Base-by-base conservation (phyloP, 2,888 invertebrate species). In the Rhagophthalmus giganteus region DNA sequence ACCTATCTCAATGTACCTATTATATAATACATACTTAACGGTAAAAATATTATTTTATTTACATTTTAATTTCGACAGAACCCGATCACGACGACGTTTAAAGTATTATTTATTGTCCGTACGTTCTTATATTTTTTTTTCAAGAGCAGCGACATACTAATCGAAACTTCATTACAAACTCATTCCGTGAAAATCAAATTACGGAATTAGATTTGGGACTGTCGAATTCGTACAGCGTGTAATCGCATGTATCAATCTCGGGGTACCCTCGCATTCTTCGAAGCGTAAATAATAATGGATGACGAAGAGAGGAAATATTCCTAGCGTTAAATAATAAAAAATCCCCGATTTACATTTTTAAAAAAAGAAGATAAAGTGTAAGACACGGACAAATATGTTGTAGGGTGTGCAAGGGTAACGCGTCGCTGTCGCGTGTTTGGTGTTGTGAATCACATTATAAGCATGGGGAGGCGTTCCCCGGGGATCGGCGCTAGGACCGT, bases 381-480 rank as follows among this genome's bases (percentile, higher is more conserved):
- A 48, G 40, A 48, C 31, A 24, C 10, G 31, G 37, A 48, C 41
- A 44, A 50, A 44, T 44, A 46, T 46, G 46, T 46, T 37, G 24
- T 26, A 20, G 30, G 31, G 54, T 54, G 50, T 54, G n/a, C n/a
- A n/a, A n/a, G n/a, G n/a, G n/a, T n/a, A n/a, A n/a, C n/a, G n/a
- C n/a, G n/a, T n/a, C n/a, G n/a, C n/a, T n/a, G n/a, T n/a, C 54
- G 56, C 44, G 53, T 44, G 54, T 54, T 57, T 50, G 56, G 57
- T 49, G 57, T 54, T 54, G 57, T 57, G 57, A 57, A 57, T 57
- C 57, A 57, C 54, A 57, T 57, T 57, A 57, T 57, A 54, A 45
- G 45, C 51, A 45, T 40, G 31, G 49, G 55, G 55, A 37, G 57
- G 57, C 48, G 57, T 57, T 42, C 60, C 55, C 56, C 37, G 25